Percentiles rank a stretch among this genome's conserved stretches.
phyloP scores from a whole-genome alignment of 2,888 invertebrate genomes.

The Diadegma fenestrale region DNA sequence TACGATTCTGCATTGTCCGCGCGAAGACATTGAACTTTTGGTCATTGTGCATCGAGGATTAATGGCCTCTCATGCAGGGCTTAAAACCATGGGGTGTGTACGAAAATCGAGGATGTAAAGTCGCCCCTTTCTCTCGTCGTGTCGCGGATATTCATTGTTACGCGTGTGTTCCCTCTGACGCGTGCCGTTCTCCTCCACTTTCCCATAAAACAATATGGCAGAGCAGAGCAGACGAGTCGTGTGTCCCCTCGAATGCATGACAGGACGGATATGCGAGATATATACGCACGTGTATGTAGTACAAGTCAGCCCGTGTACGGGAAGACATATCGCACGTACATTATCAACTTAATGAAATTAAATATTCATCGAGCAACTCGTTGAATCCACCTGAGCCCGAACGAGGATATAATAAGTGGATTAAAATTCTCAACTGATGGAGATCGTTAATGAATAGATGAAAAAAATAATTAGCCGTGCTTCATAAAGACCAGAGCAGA shows the following conservation, averaged over 20 bases:
- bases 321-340: conserved; percentile 24
- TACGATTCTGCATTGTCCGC: conserved; percentile 10
- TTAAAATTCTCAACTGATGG: not conserved
- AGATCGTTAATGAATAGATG: not conserved
- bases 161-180: conserved; percentile 62
- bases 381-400: conserved; percentile 79
- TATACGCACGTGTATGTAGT: not conserved
- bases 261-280: conserved; percentile 5
- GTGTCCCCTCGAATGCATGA: conserved; percentile 31
- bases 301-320: conserved; percentile 17
- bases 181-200: conserved; percentile 58
- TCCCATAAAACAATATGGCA: conserved; percentile 65
- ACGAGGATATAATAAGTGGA: not conserved
- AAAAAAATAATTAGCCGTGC: conserved; percentile 12
- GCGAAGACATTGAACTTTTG: conserved; percentile 34
- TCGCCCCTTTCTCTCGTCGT: conserved; percentile 50
- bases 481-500: not conserved
- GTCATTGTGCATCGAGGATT: conserved; percentile 60
- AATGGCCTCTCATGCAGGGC: conserved; percentile 64
- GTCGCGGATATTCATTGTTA: conserved; percentile 64
- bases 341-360: conserved; percentile 79
- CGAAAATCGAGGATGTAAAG: conserved; percentile 59
- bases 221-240: conserved; percentile 54
- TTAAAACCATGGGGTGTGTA: conserved; percentile 47
- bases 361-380: conserved; percentile 77